Conservation (phyloP, 2,888 invertebrate genomes). For the Eilema depressum region DNA sequence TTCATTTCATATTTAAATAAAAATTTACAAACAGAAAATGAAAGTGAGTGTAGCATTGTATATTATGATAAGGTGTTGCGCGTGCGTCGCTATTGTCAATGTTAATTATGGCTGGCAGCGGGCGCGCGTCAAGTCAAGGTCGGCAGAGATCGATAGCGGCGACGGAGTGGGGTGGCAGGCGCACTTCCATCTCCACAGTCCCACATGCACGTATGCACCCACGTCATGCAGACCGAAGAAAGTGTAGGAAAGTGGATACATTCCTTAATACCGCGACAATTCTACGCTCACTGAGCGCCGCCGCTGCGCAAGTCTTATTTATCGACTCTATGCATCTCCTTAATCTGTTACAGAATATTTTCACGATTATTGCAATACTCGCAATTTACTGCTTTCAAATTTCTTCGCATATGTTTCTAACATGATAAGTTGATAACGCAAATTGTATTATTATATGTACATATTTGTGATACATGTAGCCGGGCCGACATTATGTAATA, state of each 20-base stretch:
- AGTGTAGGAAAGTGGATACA: slow-evolving; percentile 82
- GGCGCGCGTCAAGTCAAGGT: slow-evolving; percentile 79
- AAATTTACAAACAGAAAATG: slow-evolving; percentile 56
- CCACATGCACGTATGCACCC: slow-evolving; percentile 71
- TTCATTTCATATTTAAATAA: background rate
- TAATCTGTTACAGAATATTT: slow-evolving; percentile 47
- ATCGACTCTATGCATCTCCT: slow-evolving; percentile 47
- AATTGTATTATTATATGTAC: no score
- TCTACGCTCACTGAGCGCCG: slow-evolving; percentile 60
- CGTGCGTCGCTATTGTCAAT: slow-evolving; percentile 78
- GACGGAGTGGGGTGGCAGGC: slow-evolving; percentile 59
- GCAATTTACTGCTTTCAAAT: background rate
- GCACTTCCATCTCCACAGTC: slow-evolving; percentile 58
- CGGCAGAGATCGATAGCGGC: slow-evolving; percentile 75
- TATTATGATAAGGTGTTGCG: slow-evolving; percentile 64
- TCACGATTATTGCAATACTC: slow-evolving; percentile 29
- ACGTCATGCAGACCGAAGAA: slow-evolving; percentile 71
- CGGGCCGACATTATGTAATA: slow-evolving; percentile 24
- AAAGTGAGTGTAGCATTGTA: slow-evolving; percentile 58
- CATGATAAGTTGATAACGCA: background rate
- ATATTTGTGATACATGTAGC: background rate
- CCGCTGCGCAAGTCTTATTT: slow-evolving; percentile 54
- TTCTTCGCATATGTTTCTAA: background rate
- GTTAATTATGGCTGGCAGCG: slow-evolving; percentile 76
- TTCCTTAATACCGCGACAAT: slow-evolving; percentile 70